Evolutionary conservation across 2,113 vertebrate species (phyloP).

Genomic region (Jacana jacana): DNA sequence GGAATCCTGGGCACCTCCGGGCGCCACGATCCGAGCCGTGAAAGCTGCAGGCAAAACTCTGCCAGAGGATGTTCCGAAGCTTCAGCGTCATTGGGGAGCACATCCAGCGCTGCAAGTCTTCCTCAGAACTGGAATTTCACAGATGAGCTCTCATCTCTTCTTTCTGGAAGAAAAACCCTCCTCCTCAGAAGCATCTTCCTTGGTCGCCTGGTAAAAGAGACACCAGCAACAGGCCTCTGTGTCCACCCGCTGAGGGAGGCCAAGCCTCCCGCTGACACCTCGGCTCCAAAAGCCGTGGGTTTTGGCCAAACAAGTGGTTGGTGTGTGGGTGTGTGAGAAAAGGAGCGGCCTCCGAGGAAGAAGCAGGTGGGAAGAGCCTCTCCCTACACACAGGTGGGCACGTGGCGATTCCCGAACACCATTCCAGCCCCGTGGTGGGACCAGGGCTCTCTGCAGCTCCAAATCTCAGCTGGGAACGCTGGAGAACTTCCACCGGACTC

Average conservation of each 20-base stretch:
- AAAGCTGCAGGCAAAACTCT: neutral
- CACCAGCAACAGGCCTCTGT: neutral
- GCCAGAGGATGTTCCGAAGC: neutral
- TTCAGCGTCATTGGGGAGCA: neutral
- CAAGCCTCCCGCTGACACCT: rapidly evolving
- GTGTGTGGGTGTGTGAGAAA: no score
- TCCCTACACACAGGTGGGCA: neutral
- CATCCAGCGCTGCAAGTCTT: neutral
- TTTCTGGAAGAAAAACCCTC: neutral
- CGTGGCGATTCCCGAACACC: no score
- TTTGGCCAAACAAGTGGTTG: neutral
- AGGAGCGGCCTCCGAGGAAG: neutral
- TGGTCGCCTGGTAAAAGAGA: neutral
- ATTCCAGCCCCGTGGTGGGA: rapidly evolving
- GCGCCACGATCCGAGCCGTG: neutral
- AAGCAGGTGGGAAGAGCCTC: neutral
- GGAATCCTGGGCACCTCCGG: neutral
- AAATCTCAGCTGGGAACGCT: no score
- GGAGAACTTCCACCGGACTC: neutral
- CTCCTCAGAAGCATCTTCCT: neutral
- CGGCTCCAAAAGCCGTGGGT: neutral
- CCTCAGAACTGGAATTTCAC: neutral
- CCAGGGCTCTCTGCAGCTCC: neutral
- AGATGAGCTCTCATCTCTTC: neutral
- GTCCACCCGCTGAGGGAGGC: no score